phyloP scores from a whole-genome alignment of 2,888 invertebrate species.

The Epistrophe eligans region DNA sequence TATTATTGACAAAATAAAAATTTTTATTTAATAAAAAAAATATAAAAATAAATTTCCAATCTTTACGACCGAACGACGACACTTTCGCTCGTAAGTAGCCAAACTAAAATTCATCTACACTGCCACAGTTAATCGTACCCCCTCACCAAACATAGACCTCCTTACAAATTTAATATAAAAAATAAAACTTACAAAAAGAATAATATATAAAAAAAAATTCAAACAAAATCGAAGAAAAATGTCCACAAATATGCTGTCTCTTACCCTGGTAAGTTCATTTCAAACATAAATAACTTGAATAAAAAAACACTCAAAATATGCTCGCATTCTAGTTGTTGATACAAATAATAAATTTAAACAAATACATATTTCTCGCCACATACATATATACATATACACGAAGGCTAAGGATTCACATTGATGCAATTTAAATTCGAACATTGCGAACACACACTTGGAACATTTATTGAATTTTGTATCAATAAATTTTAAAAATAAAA shows the following conservation, averaged over 20 bases:
- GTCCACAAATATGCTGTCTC: constrained; percentile 77
- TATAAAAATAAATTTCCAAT: constrained; percentile 58
- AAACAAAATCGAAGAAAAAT: constrained; percentile 28
- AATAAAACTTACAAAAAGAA: background rate
- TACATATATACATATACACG: background rate
- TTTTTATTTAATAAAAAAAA: constrained; percentile 13
- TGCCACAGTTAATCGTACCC: constrained; percentile 46
- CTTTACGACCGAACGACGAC: constrained; percentile 11
- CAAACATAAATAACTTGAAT: constrained; percentile 31
- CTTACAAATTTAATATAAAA: background rate
- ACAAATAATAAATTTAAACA: constrained; percentile 25
- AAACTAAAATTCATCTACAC: background rate
- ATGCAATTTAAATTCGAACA: constrained; percentile 34
- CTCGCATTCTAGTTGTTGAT: constrained; percentile 26
- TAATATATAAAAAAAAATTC: constrained; percentile 19
- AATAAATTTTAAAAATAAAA: constrained; percentile 37
- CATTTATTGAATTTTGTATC: constrained; percentile 35
- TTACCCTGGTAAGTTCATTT: constrained; percentile 76
- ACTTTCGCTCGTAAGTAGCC: constrained; percentile 63
- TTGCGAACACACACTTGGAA: constrained; percentile 18
- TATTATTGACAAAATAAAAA: constrained; percentile 60
- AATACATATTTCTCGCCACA: constrained; percentile 18
- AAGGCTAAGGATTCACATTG: constrained; percentile 44
- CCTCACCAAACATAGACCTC: constrained; percentile 3
- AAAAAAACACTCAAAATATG: constrained; percentile 33